Percentiles rank a stretch among this genome's conserved stretches.
These are phyloP conservation scores for Rhipidura dahli DNA, from an alignment of 2,113 vertebrate species.

Conservation along the genomic window DNA sequence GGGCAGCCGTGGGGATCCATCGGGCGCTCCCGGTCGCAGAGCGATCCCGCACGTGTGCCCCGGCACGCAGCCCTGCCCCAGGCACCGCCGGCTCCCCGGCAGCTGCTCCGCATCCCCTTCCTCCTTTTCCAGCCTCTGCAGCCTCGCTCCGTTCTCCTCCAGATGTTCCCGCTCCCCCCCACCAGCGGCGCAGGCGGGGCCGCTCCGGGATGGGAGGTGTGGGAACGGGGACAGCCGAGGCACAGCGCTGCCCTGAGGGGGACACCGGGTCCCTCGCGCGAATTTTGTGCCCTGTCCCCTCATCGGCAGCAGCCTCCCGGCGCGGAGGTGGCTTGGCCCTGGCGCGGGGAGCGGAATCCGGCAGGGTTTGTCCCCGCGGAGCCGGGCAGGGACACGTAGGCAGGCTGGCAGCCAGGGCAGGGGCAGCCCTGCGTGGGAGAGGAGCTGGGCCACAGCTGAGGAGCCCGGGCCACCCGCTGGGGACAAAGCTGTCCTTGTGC, in stretches of 20 bases:
- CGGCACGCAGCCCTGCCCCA: not conserved
- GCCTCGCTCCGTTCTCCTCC: not conserved
- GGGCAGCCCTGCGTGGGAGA: not conserved
- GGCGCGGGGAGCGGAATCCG: not conserved
- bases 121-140: not conserved
- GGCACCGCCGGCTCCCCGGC: not conserved
- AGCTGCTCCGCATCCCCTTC: slow-evolving; percentile 23
- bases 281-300: slow-evolving; percentile 48
- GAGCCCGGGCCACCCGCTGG: not conserved
- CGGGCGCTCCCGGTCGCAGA: not conserved
- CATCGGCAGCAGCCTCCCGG: slow-evolving; percentile 64
- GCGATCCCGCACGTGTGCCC: not conserved
- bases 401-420: not conserved
- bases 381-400: not conserved
- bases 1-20: not conserved
- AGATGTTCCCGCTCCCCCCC: slow-evolving; percentile 1
- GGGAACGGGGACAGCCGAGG: not conserved
- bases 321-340: slow-evolving; percentile 66
- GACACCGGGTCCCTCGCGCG: not conserved
- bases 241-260: not conserved
- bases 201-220: not conserved
- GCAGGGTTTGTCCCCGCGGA: not conserved
- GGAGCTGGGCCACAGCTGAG: not conserved
- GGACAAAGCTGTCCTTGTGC: not conserved
- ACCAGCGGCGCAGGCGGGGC: not conserved